Conservation (phyloP, 23 tunicate species). For the Trididemnum nubilum region DNA sequence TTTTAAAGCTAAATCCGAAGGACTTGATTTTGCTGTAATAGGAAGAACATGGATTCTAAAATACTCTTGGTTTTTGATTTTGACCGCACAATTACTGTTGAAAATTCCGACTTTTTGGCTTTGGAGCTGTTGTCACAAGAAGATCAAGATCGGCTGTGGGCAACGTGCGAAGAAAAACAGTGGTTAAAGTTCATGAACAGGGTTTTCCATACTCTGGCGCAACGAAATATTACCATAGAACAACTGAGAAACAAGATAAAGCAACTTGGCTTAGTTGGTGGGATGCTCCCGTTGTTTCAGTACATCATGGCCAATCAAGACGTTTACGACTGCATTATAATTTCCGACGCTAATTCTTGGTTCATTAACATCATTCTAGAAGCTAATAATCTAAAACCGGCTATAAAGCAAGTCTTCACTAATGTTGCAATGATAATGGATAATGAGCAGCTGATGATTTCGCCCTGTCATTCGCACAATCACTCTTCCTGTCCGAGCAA, state of each 20-base stretch:
- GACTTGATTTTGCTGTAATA: too few species aligned
- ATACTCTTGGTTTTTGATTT: slow-evolving; percentile 56
- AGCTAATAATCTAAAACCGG: neutral
- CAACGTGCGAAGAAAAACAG: slow-evolving; percentile 18
- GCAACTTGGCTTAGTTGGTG: slow-evolving; percentile 26
- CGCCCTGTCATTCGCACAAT: slow-evolving; percentile 43
- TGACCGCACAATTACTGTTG: slow-evolving; percentile 55
- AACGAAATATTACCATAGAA: neutral
- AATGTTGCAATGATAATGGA: slow-evolving; percentile 20
- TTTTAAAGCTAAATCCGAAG: too few species aligned
- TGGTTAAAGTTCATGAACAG: slow-evolving; percentile 68
- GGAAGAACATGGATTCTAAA: too few species aligned
- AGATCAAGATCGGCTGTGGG: slow-evolving; percentile 2
- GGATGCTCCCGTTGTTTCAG: slow-evolving; percentile 30
- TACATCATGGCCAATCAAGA: neutral
- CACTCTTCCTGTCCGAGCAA: slow-evolving; percentile 53
- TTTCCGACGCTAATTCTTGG: slow-evolving; percentile 58
- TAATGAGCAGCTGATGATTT: neutral
- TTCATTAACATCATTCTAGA: slow-evolving; percentile 40
- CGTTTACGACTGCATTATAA: slow-evolving; percentile 55
- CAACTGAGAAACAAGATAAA: neutral
- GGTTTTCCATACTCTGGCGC: slow-evolving; percentile 28
- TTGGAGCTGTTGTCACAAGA: slow-evolving; percentile 29
- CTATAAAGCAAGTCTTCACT: slow-evolving; percentile 31
- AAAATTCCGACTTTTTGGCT: slow-evolving; percentile 44